Evolutionary conservation across 2,797 vertebrate species (phyloP), one percentile per base, ranked within the genome.

Genomic region (Setipinna tenuifilis): DNA sequence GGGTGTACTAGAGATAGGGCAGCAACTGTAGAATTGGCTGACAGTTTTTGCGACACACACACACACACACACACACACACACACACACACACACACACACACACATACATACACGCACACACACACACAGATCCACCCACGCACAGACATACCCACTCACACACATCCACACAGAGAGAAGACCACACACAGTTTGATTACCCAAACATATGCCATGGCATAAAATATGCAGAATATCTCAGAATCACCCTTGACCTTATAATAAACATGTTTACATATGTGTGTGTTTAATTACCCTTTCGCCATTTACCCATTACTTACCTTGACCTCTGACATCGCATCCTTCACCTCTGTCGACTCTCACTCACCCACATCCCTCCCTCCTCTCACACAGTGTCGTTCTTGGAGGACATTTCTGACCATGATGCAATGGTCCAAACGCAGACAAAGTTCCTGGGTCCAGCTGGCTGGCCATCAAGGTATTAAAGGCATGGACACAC

Each of bases 391-490:
- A 3, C 83, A 98, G 97, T 94, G 92, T 86, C 95, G 91, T 86
- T 94, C 96, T 0, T 97, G 96, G 97, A 97, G 94, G 93, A 96
- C 96, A 2, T 96, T 95, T 91, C 91, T 96, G 92, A 96, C 95
- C 0, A 95, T 97, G 92, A 95, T 98, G 93, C 96, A 97, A 86
- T 98, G 96, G 94, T 96, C 97, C 5, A 92, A 96, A 86, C 87
- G 91, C 16, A 93, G 94, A 61, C 96, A 96, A 90, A 96, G 95
- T 87, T 96, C 97, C 85, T 97, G 97, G 96, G 95, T 98, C 88
- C 97, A 97, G 92, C 94, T 97, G 84, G 96, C 96, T 12, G 97
- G 97, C 90, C 97, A 98, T 81, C 95, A 96, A 94, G 97, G 97
- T 95, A 93, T 14, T 9, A 54, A 54, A 54, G 50, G 9, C 23